Percentiles rank a stretch among this genome's conserved stretches.
phyloP scores from a whole-genome alignment of 2,888 invertebrate genomes.

The Timema podura region DNA sequence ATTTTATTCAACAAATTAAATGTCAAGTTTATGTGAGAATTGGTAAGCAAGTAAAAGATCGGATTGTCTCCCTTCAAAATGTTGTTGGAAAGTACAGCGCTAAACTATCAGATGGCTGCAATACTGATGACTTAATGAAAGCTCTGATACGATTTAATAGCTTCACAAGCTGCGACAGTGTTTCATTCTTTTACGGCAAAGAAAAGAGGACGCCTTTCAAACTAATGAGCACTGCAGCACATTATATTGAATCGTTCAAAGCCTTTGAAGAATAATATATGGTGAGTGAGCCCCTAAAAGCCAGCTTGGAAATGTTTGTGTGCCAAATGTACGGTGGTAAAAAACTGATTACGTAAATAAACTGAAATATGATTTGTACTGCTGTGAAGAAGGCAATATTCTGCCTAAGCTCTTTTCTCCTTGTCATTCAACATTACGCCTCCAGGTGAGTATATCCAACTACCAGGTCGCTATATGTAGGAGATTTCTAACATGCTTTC shows the following conservation, averaged over 20 bases:
- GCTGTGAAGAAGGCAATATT: slow-evolving; percentile 1
- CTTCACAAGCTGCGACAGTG: not conserved
- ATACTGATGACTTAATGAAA: not conserved
- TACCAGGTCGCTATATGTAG: slow-evolving; percentile 7
- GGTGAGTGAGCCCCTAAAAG: not conserved
- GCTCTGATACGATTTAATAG: not conserved
- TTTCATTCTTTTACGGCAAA: not conserved
- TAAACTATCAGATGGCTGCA: not conserved
- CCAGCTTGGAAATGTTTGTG: slow-evolving; percentile 3
- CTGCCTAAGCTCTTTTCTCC: not conserved
- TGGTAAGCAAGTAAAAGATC: not conserved
- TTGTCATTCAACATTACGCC: not conserved
- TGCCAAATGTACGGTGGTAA: not conserved
- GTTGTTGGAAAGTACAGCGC: not conserved
- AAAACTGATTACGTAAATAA: slow-evolving; percentile 2
- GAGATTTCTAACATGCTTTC: not conserved
- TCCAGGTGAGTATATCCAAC: slow-evolving; percentile 7
- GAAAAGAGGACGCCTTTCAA: not conserved
- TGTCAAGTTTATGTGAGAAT: slow-evolving; percentile 4
- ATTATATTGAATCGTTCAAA: slow-evolving; percentile 4
- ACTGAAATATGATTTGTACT: slow-evolving; percentile 1
- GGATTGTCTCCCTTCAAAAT: slow-evolving; percentile 10
- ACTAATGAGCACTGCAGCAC: slow-evolving; percentile 9
- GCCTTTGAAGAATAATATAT: not conserved
- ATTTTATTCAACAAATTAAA: not conserved